Evolutionary conservation across 1,140 invertebrate species (phyloP).

Genomic region (Lysiphlebus fabarum): DNA sequence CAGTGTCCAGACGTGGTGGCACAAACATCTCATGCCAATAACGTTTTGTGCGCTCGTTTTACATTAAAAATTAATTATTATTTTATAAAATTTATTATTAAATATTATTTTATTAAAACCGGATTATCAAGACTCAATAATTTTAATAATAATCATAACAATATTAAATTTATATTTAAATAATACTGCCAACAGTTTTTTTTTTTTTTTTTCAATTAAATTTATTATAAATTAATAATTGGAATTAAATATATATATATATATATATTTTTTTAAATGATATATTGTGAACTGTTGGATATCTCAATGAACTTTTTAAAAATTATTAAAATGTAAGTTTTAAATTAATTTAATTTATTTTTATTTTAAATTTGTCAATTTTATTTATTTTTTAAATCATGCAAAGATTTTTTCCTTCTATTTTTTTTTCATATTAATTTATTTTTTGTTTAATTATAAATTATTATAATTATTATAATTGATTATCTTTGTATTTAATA

Average conservation of each 20-base stretch:
- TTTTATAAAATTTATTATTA: background rate
- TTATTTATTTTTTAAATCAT: too few species aligned
- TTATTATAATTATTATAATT: too few species aligned
- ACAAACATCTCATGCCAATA: constrained; percentile 27
- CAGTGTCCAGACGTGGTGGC: constrained; percentile 35
- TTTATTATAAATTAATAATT: background rate
- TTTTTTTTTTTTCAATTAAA: constrained; percentile 20
- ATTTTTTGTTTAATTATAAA: too few species aligned
- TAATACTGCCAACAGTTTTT: constrained; percentile 2
- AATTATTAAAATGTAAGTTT: too few species aligned
- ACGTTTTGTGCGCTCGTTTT: constrained; percentile 8
- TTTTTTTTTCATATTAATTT: too few species aligned
- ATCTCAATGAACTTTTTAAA: too few species aligned
- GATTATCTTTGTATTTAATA: too few species aligned
- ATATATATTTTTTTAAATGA: too few species aligned
- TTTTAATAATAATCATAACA: background rate
- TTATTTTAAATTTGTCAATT: background rate
- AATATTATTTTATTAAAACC: background rate
- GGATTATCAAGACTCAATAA: background rate
- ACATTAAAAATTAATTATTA: constrained; percentile 2
- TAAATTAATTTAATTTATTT: background rate
- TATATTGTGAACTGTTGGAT: too few species aligned
- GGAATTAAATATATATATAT: background rate
- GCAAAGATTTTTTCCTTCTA: too few species aligned
- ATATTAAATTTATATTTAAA: background rate